Percentiles rank a stretch among this genome's conserved stretches.
phyloP scores from a whole-genome alignment of 2,113 vertebrate genomes.

The Fukomys damarensis region DNA sequence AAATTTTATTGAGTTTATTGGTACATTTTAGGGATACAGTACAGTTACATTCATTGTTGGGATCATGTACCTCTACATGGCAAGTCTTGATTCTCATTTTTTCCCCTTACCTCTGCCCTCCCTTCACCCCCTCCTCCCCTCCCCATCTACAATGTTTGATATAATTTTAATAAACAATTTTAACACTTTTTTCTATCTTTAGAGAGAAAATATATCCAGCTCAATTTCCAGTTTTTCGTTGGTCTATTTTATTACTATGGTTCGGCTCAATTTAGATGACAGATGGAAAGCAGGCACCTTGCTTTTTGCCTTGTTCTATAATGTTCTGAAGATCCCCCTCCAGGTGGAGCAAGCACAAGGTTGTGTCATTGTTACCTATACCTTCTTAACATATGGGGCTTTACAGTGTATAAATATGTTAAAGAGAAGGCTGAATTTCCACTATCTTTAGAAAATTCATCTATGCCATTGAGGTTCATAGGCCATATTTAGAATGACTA shows the following conservation, averaged over 20 bases:
- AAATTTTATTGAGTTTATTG: too few relatives aligned
- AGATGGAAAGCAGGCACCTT: neutral
- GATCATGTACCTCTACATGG: too few relatives aligned
- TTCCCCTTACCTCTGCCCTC: too few relatives aligned
- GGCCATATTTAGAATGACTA: neutral
- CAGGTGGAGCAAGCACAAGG: accelerated
- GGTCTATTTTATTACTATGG: neutral
- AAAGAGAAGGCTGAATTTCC: neutral
- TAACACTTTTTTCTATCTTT: neutral
- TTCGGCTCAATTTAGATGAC: neutral
- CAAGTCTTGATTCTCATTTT: too few relatives aligned
- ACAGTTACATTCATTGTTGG: too few relatives aligned
- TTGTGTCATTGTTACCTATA: neutral
- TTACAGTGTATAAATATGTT: neutral
- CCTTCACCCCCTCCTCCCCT: too few relatives aligned
- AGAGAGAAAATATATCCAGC: neutral
- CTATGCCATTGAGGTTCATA: neutral
- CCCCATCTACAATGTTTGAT: too few relatives aligned
- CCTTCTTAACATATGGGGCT: neutral
- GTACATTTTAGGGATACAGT: too few relatives aligned
- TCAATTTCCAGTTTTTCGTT: neutral
- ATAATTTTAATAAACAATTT: neutral
- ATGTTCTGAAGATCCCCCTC: neutral
- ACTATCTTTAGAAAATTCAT: neutral
- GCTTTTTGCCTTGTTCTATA: neutral